These are phyloP conservation scores for Valencia hispanica DNA, from an alignment of 2,797 vertebrate species.

Conservation along the genomic window DNA sequence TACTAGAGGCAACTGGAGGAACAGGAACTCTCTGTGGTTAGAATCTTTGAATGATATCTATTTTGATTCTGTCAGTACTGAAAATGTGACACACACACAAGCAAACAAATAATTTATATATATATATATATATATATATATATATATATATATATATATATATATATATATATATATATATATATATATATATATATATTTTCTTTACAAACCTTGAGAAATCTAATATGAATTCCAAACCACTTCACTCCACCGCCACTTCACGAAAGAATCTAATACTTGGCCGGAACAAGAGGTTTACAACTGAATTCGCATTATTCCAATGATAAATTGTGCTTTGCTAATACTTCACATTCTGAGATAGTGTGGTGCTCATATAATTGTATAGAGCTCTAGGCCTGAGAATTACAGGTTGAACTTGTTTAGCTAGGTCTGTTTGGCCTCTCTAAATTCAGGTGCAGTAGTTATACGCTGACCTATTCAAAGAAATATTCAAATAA, in stretches of 20 bases:
- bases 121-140: neutral
- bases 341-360: conserved; percentile 1
- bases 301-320: neutral
- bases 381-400: neutral
- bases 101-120: neutral
- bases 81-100: neutral
- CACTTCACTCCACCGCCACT: too few relatives aligned
- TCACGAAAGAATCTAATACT: too few relatives aligned
- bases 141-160: too few relatives aligned
- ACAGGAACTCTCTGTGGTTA: neutral
- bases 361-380: neutral
- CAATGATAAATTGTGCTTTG: neutral
- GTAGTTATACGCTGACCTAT: neutral
- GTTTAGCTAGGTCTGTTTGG: neutral
- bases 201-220: too few relatives aligned
- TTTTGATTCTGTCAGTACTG: neutral
- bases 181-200: too few relatives aligned
- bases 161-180: too few relatives aligned
- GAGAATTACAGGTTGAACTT: neutral
- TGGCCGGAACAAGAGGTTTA: neutral
- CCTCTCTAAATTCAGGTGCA: conserved; percentile 7
- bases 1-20: neutral
- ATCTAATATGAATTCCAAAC: too few relatives aligned
- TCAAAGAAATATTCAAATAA: conserved; percentile 6
- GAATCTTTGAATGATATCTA: neutral